Evolutionary conservation across 2,888 invertebrate species (phyloP).

Genomic region (Acanthosepion pharaonis): DNA sequence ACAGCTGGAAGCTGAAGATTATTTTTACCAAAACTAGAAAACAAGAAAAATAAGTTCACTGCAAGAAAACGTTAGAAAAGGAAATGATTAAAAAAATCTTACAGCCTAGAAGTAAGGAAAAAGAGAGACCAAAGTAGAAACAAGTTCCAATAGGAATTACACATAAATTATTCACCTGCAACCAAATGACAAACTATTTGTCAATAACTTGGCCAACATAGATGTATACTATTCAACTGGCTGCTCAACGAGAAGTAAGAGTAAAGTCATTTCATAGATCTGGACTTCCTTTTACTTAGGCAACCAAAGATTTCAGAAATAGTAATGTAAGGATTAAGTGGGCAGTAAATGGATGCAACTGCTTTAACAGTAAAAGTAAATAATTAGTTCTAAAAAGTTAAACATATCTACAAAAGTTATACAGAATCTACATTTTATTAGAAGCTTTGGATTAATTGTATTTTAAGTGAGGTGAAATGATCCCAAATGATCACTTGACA

Average conservation of each 20-base stretch:
- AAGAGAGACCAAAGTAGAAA: background rate
- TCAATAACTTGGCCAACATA: background rate
- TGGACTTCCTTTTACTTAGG: background rate
- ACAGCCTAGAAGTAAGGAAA: background rate
- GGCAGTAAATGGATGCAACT: background rate
- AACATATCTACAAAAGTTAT: too few species aligned
- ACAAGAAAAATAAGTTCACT: conserved; percentile 15
- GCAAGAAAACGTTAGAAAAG: conserved; percentile 8
- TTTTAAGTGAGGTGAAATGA: too few species aligned
- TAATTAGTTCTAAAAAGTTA: too few species aligned
- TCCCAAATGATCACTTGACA: too few species aligned
- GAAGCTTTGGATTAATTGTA: too few species aligned
- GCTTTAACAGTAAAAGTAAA: background rate
- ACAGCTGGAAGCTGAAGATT: conserved; percentile 25
- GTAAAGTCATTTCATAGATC: background rate
- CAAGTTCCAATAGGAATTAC: background rate
- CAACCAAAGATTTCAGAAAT: background rate
- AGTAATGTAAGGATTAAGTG: too few species aligned
- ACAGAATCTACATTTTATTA: too few species aligned
- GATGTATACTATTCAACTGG: background rate
- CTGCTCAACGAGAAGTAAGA: background rate
- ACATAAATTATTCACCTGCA: background rate
- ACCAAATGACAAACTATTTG: background rate
- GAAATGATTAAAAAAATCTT: background rate
- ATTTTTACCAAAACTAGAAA: conserved; percentile 33